Percentiles rank a stretch among this genome's conserved stretches.
Conservation (phyloP, 2,888 invertebrate species). For the Caradrina clavipalpis region DNA sequence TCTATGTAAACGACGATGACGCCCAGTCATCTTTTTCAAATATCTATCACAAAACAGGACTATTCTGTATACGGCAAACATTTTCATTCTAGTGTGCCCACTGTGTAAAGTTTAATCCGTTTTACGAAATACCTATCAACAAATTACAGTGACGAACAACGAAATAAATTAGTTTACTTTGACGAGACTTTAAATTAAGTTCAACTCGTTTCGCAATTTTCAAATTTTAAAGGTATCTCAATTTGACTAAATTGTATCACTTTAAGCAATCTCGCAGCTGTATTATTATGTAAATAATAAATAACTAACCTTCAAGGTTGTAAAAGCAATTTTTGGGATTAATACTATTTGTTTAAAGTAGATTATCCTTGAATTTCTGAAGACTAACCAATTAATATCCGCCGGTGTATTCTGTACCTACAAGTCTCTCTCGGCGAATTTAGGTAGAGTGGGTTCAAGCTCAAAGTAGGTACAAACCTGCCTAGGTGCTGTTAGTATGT, state of each 20-base stretch:
- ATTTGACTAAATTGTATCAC: constrained; percentile 67
- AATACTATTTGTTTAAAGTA: neutral
- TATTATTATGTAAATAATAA: constrained; percentile 66
- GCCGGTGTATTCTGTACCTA: neutral
- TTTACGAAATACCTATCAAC: neutral
- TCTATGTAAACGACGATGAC: no score
- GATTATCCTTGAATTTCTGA: neutral
- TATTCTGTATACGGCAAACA: neutral
- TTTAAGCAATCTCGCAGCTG: constrained; percentile 58
- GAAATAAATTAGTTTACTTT: constrained; percentile 54
- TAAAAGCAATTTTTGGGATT: constrained; percentile 13
- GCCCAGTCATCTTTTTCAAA: neutral
- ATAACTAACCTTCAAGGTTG: constrained; percentile 8
- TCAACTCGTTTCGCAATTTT: constrained; percentile 48
- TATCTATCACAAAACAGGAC: no score
- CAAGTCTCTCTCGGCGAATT: neutral
- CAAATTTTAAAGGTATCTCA: constrained; percentile 52
- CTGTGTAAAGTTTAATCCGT: neutral
- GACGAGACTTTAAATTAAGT: constrained; percentile 36
- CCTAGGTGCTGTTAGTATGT: no score
- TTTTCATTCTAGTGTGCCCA: neutral
- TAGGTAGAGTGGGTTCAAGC: neutral
- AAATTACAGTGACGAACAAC: constrained; percentile 22
- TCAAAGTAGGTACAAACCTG: no score
- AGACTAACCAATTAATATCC: neutral